phyloP scores from a whole-genome alignment of 2,797 vertebrate species.

The Acrossocheilus wenchowensis region DNA sequence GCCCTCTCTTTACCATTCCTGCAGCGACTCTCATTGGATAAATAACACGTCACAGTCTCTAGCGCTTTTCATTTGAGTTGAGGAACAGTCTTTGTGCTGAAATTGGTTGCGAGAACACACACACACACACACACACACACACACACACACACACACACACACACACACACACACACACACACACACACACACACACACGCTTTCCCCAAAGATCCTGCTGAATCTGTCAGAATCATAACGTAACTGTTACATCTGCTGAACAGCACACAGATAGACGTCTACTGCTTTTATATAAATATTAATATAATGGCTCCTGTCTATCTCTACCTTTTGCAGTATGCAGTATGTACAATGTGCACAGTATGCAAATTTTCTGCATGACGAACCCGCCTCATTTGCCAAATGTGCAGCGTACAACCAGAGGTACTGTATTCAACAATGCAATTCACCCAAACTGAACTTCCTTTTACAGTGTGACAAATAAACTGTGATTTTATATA shows the following conservation, averaged over 20 bases:
- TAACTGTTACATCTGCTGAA: neutral
- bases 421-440: neutral
- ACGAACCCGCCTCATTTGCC: neutral
- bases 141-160: too few relatives aligned
- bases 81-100: neutral
- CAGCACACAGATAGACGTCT: neutral
- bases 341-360: neutral
- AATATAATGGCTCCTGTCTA: neutral
- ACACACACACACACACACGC: neutral
- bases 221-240: neutral
- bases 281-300: neutral
- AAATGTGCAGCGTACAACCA: neutral
- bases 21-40: neutral
- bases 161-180: too few relatives aligned
- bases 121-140: too few relatives aligned
- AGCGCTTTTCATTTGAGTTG: neutral
- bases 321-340: neutral
- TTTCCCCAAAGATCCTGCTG: neutral
- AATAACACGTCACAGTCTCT: neutral
- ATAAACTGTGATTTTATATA: neutral
- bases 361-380: slow-evolving; percentile 8
- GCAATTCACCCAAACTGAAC: neutral
- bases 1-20: neutral
- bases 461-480: neutral
- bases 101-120: slow-evolving; percentile 13